phyloP scores from a whole-genome alignment of 2,888 invertebrate species.

The Oscheius sp. region DNA sequence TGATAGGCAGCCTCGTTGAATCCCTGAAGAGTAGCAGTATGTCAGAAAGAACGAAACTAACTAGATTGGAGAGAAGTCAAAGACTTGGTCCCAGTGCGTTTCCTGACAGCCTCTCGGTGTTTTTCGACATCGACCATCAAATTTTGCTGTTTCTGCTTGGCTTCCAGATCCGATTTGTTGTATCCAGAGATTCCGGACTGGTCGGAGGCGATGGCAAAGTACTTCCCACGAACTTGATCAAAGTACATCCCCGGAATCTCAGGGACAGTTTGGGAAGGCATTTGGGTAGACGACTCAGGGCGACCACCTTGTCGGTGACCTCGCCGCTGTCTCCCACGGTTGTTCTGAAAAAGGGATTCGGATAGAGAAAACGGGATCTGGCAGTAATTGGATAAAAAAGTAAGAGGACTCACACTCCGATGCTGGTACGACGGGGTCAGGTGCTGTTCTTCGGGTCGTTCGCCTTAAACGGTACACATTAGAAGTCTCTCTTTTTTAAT shows the following conservation, averaged over 20 bases:
- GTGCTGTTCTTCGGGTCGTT: neutral
- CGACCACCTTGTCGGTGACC: neutral
- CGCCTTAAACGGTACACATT: neutral
- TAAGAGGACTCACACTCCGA: neutral
- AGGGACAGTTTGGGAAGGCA: neutral
- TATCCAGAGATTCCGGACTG: slow-evolving; percentile 16
- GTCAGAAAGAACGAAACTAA: neutral
- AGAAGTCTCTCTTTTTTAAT: neutral
- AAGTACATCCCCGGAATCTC: slow-evolving; percentile 46
- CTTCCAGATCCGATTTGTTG: neutral
- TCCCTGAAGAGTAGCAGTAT: slow-evolving; percentile 1
- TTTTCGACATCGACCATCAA: neutral
- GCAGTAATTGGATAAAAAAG: neutral
- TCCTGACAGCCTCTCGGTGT: neutral
- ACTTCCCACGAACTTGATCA: slow-evolving; percentile 51
- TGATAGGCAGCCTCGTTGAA: neutral
- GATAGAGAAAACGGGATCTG: too few relatives aligned
- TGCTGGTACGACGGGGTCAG: neutral
- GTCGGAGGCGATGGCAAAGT: slow-evolving; percentile 51
- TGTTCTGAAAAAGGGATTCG: slow-evolving; percentile 9
- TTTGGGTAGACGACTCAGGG: neutral
- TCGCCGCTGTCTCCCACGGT: neutral
- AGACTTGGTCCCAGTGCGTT: neutral
- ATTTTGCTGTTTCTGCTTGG: slow-evolving; percentile 1
- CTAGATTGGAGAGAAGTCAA: neutral